Percentiles rank a stretch among this genome's conserved stretches.
These are phyloP conservation scores for Hypena proboscidalis DNA, from an alignment of 2,888 invertebrate species.

Conservation along the genomic window DNA sequence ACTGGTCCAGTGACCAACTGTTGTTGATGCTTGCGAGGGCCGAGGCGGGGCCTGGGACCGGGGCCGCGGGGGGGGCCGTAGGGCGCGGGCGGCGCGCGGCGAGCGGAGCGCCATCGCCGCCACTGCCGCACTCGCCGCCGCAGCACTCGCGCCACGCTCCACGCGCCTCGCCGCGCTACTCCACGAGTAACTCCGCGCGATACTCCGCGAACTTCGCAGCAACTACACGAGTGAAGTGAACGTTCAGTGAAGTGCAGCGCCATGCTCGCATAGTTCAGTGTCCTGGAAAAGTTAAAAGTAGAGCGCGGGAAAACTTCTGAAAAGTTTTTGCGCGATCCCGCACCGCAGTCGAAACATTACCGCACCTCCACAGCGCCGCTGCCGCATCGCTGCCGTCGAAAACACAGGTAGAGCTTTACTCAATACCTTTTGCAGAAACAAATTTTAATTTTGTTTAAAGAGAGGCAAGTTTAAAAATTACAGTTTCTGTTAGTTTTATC, in stretches of 20 bases:
- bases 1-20: too few species aligned
- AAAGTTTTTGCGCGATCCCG: constrained; percentile 13
- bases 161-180: neutral
- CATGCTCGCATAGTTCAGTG: too few species aligned
- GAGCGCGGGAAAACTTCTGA: constrained; percentile 36
- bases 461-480: too few species aligned
- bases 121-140: constrained; percentile 25
- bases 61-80: neutral
- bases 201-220: neutral
- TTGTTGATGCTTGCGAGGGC: neutral
- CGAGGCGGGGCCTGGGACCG: neutral
- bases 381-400: neutral
- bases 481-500: too few species aligned
- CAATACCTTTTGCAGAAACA: too few species aligned
- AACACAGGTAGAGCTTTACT: constrained; percentile 7
- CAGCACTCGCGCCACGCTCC: constrained; percentile 17
- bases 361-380: neutral
- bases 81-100: constrained; percentile 2
- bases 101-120: constrained; percentile 11
- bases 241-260: constrained; percentile 22
- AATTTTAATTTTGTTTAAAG: too few species aligned
- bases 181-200: neutral
- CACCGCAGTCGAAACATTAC: neutral
- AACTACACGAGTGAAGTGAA: constrained; percentile 26
- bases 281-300: constrained; percentile 17